phyloP scores from a whole-genome alignment of 2,888 invertebrate genomes.

The Perdita meconis region DNA sequence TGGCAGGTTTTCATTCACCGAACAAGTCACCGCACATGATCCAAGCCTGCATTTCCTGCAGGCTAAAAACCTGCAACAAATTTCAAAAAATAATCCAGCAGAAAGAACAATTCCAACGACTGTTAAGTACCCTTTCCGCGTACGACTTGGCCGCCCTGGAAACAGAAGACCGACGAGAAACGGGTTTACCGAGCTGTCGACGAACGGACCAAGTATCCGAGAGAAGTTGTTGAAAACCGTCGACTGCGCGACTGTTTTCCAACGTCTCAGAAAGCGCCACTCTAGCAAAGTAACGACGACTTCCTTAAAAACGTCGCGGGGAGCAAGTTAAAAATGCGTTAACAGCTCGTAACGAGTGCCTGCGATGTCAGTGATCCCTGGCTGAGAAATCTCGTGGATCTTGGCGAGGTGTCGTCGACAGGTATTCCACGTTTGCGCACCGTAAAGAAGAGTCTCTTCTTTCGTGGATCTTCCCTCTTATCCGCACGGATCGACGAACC shows the following conservation, averaged over 20 bases:
- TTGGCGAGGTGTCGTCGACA: constrained; percentile 54
- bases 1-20: too few relatives aligned
- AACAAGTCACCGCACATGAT: too few relatives aligned
- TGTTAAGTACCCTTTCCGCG: constrained; percentile 29
- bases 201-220: constrained; percentile 37
- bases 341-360: constrained; percentile 54
- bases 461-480: constrained; percentile 34
- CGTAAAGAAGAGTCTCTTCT: constrained; percentile 16
- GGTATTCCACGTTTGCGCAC: constrained; percentile 49
- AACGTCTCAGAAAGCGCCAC: constrained; percentile 18
- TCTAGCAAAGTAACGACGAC: constrained; percentile 24
- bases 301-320: constrained; percentile 38
- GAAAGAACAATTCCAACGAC: constrained; percentile 14
- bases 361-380: constrained; percentile 52
- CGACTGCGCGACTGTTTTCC: constrained; percentile 36
- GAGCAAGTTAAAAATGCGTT: constrained; percentile 50
- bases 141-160: background rate
- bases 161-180: constrained; percentile 14
- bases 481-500: constrained; percentile 44
- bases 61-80: too few relatives aligned
- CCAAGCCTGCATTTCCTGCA: too few relatives aligned
- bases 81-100: too few relatives aligned
- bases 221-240: constrained; percentile 41
- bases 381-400: constrained; percentile 34
- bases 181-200: constrained; percentile 54